Evolutionary conservation across 2,113 vertebrate species (phyloP).

Genomic region (Heterotis niloticus): DNA sequence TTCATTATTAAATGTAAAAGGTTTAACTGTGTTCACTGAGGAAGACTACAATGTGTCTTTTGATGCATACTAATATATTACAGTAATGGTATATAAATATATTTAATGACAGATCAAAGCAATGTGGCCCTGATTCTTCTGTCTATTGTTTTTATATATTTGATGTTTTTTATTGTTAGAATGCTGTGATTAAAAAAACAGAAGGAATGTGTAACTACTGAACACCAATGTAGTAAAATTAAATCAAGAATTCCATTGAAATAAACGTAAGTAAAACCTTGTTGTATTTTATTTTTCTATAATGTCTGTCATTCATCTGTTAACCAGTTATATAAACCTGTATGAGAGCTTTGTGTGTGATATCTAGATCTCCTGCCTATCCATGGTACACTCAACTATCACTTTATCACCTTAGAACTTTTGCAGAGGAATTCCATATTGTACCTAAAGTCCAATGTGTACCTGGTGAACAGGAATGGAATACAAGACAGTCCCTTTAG

Average conservation of each 20-base stretch:
- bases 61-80: constrained; percentile 99
- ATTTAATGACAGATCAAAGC: constrained; percentile 95
- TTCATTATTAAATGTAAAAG: constrained; percentile 80
- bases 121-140: constrained; percentile 78
- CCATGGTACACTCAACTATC: too few species aligned
- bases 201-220: constrained; percentile 84
- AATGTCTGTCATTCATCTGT: too few species aligned
- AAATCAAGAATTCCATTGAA: constrained; percentile 86
- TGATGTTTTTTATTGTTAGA: constrained; percentile 68
- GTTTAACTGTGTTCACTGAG: constrained; percentile 82
- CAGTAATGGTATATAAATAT: constrained; percentile 99
- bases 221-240: constrained; percentile 81
- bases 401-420: too few species aligned
- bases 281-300: neutral
- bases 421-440: too few species aligned
- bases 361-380: too few species aligned
- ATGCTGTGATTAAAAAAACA: constrained; percentile 71
- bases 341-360: too few species aligned
- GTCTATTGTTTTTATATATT: constrained; percentile 47
- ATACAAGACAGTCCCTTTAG: too few species aligned
- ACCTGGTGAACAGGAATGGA: too few species aligned
- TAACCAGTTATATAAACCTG: too few species aligned
- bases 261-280: constrained; percentile 79
- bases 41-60: constrained; percentile 80
- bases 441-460: too few species aligned